Evolutionary conservation across 2,888 invertebrate species (phyloP).

Genomic region (Cylindroiulus punctatus): DNA sequence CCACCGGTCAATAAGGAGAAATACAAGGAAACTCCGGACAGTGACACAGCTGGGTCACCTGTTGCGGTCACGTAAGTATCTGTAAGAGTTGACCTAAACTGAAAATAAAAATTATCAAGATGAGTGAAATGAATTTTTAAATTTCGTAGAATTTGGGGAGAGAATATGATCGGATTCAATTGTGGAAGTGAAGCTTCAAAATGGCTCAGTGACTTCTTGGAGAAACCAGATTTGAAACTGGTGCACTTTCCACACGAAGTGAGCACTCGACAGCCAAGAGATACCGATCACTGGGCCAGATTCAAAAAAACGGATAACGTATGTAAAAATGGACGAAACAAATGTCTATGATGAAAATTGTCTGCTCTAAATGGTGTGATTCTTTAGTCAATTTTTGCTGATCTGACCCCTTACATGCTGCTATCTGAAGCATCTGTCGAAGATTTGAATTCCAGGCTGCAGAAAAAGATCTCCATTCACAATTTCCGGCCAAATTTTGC

Average conservation of each 20-base stretch:
- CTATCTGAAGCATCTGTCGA: constrained; percentile 75
- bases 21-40: background rate
- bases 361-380: too few species aligned
- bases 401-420: constrained; percentile 76
- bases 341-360: too few species aligned
- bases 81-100: too few species aligned
- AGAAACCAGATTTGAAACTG: constrained; percentile 6
- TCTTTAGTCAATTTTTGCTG: constrained; percentile 68
- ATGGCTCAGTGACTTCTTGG: constrained; percentile 52
- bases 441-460: constrained; percentile 73
- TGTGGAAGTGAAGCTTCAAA: constrained; percentile 54
- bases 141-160: constrained; percentile 44
- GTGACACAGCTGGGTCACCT: background rate
- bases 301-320: background rate
- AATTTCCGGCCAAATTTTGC: constrained; percentile 79
- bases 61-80: background rate
- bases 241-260: constrained; percentile 40
- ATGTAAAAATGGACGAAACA: constrained; percentile 53
- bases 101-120: too few species aligned
- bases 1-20: background rate
- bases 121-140: background rate
- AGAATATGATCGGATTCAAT: constrained; percentile 46
- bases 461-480: constrained; percentile 68
- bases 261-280: background rate
- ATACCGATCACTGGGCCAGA: background rate